Evolutionary conservation across 2,113 vertebrate species (phyloP).

Genomic region (Xyliphius kryptos): DNA sequence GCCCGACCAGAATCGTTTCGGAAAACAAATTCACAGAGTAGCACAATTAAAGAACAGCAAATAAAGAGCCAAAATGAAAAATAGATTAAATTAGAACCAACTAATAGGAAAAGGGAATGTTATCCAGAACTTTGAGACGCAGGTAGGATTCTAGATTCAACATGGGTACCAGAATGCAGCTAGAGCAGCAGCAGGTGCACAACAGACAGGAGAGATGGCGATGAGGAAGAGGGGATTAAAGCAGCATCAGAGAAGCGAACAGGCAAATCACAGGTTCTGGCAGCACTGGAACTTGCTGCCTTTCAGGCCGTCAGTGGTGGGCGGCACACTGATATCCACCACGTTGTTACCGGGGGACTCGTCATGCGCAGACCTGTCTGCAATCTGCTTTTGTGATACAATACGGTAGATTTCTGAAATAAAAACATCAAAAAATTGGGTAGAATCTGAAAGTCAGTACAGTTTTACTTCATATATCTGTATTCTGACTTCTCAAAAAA

Average conservation of each 20-base stretch:
- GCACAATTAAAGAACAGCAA: constrained; percentile 23
- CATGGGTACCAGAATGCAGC: constrained; percentile 52
- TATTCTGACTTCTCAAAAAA: no score
- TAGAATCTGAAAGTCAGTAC: no score
- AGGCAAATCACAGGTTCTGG: constrained; percentile 84
- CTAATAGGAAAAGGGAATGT: constrained; percentile 54
- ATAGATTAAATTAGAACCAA: constrained; percentile 26
- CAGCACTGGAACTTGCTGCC: constrained; percentile 92
- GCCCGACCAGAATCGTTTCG: constrained; percentile 41
- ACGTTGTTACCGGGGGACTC: constrained; percentile 97
- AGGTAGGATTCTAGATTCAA: constrained; percentile 45
- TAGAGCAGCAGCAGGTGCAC: constrained; percentile 42
- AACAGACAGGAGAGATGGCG: constrained; percentile 59
- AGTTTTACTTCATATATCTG: no score
- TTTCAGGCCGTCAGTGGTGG: constrained; percentile 88
- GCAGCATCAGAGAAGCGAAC: constrained; percentile 37
- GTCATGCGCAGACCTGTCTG: constrained; percentile 80
- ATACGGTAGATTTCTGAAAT: constrained; percentile 91
- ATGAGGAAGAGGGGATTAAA: constrained; percentile 43
- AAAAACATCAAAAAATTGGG: background rate
- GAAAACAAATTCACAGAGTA: constrained; percentile 40
- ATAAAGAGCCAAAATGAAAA: constrained; percentile 16
- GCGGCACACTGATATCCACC: constrained; percentile 93
- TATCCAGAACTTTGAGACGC: constrained; percentile 57
- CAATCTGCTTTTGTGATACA: constrained; percentile 95